Evolutionary conservation across 1,140 invertebrate species (phyloP), one percentile per base, ranked within the genome.

Genomic region (Solen grandis): DNA sequence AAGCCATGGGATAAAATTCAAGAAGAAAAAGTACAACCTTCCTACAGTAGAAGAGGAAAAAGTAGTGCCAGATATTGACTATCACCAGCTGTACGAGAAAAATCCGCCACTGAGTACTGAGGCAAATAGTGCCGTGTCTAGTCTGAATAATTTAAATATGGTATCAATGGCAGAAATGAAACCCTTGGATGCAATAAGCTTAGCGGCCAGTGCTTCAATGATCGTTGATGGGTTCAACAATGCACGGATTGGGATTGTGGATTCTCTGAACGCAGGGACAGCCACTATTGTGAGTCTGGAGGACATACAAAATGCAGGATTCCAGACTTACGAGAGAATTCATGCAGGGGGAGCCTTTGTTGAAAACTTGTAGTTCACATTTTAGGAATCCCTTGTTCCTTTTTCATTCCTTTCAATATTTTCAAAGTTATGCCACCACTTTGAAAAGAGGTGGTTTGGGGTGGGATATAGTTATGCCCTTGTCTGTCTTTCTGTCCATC

Each of bases 61-160:
- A 25, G 10, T 66, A 55, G 46, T 55, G 69, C 50, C 29, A 25
- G 75, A 69, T 22, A 69, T 68, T 57, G 75, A 78, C 33, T 78
- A 36, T 27, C 75, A 78, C 50, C 75, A 78, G 55, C 55, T 78
- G 13, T 78, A 78, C n/a, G 75, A 78, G 55, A 65, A 66, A 66
- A 54, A 66, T 46, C 62, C 50, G 10, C 54, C 46, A 5, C 31
- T 10, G 25, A 55, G 60, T 27, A 60, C 54, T 29, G 25, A 38
- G 0, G 22, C 57, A 19, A 33, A 16, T 2, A 66, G 46, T 35
- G 41, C 50, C 35, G 33, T 46, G 1, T 41, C 63, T 0, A 46
- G 41, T 46, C 41, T 46, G 8, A n/a, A n/a, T n/a, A 65, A 29
- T 35, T 65, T 76, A 25, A 54, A 63, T 22, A 57, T 27, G 22